Conservation (phyloP, 2,113 vertebrate species). For the Stictonetta naevosa region DNA sequence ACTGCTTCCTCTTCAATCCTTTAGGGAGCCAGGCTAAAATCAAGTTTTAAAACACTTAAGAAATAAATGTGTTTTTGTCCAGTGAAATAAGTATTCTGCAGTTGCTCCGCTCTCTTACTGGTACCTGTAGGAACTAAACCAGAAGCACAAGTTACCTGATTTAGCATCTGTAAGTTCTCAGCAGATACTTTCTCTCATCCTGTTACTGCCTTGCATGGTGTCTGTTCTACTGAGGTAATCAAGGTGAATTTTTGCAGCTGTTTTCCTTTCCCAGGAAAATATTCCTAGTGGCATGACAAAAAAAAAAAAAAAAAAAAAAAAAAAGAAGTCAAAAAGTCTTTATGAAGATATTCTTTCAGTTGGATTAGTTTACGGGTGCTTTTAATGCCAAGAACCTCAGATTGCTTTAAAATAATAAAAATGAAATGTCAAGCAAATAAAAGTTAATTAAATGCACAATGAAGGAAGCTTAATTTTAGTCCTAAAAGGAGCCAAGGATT, state of each 20-base stretch:
- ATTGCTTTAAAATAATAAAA: slow-evolving; percentile 58
- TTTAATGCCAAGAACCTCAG: slow-evolving; percentile 14
- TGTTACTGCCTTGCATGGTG: background rate
- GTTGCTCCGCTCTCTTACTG: background rate
- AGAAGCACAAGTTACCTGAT: background rate
- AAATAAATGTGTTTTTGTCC: background rate
- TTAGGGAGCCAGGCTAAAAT: background rate
- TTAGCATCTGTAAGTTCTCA: background rate
- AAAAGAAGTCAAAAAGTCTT: no score
- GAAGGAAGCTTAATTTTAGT: slow-evolving; percentile 56
- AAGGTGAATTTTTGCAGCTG: background rate
- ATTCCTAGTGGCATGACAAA: background rate
- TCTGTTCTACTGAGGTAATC: background rate
- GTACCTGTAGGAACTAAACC: background rate
- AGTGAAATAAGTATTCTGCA: background rate
- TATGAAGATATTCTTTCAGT: slow-evolving; percentile 12
- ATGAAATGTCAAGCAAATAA: slow-evolving; percentile 68
- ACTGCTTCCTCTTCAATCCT: background rate
- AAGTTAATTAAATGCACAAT: slow-evolving; percentile 29
- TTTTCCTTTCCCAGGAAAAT: background rate
- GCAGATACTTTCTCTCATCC: background rate
- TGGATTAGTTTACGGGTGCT: slow-evolving; percentile 33
- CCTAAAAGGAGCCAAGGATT: slow-evolving; percentile 8
- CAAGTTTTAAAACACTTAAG: background rate
- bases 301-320: background rate